Conservation (phyloP, 2,797 vertebrate genomes). For the Cryptoprocta ferox region DNA sequence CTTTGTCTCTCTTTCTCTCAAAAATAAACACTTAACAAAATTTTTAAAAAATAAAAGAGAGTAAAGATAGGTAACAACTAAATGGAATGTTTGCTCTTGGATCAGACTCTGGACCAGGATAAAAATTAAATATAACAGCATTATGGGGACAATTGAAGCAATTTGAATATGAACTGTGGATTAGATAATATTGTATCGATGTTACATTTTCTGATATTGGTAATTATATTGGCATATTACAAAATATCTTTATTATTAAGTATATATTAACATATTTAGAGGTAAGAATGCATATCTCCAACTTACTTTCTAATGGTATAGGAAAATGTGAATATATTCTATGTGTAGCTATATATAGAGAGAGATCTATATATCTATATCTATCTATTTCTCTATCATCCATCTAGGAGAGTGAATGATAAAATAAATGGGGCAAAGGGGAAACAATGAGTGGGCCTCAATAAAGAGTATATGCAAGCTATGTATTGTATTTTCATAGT, state of each 20-base stretch:
- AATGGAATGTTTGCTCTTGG: neutral
- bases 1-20: neutral
- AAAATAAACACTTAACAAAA: neutral
- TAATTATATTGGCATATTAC: neutral
- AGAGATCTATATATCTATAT: neutral
- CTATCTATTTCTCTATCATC: neutral
- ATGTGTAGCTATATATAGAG: neutral
- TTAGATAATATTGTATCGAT: neutral
- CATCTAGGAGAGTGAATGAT: neutral
- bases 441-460: neutral
- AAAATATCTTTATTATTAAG: constrained; percentile 15
- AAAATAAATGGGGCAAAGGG: neutral
- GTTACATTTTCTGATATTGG: constrained; percentile 11
- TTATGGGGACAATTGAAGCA: neutral
- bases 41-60: neutral
- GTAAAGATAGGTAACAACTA: neutral
- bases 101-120: neutral
- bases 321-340: neutral
- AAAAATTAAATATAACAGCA: neutral
- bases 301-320: neutral
- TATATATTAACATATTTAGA: neutral
- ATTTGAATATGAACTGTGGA: neutral
- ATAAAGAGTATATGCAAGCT: neutral
- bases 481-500: neutral
- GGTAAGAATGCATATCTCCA: neutral